Evolutionary conservation across 2,113 vertebrate species (phyloP).

Genomic region (Formicarius rufipectus): DNA sequence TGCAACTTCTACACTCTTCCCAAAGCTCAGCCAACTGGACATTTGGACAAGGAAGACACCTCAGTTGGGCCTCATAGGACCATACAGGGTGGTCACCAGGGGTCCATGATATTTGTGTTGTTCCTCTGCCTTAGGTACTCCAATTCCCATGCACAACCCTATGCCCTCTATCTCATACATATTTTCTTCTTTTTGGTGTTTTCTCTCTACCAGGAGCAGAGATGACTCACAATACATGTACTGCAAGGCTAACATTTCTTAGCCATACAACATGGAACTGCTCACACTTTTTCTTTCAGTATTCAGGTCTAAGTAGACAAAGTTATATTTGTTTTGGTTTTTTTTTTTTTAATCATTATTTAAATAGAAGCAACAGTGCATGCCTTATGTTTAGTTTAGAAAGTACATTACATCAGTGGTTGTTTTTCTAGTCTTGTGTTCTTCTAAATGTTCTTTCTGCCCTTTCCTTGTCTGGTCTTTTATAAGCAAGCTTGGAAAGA

Average conservation of each 20-base stretch:
- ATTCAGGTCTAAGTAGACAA: neutral
- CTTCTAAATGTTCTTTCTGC: constrained; percentile 42
- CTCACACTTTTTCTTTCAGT: constrained; percentile 20
- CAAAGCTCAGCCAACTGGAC: neutral
- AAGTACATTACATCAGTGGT: constrained; percentile 47
- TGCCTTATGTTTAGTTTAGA: constrained; percentile 36
- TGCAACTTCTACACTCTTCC: neutral
- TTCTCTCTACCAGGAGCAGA: neutral
- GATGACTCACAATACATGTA: neutral
- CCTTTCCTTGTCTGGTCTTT: constrained; percentile 48
- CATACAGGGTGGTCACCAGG: neutral
- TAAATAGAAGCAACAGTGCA: neutral
- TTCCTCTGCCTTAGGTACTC: neutral
- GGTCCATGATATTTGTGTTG: neutral
- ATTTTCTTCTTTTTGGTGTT: neutral
- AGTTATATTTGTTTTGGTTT: neutral
- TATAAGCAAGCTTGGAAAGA: constrained; percentile 51
- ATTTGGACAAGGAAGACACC: neutral
- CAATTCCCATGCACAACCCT: neutral
- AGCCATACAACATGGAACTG: neutral
- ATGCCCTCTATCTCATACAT: neutral
- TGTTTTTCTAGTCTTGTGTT: constrained; percentile 38
- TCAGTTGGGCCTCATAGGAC: neutral
- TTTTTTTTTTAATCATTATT: constrained; percentile 4
- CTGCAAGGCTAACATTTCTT: neutral